Evolutionary conservation across 2,888 invertebrate species (phyloP), one percentile per base, ranked within the genome.

Genomic region (Amblyjoppa proteus): DNA sequence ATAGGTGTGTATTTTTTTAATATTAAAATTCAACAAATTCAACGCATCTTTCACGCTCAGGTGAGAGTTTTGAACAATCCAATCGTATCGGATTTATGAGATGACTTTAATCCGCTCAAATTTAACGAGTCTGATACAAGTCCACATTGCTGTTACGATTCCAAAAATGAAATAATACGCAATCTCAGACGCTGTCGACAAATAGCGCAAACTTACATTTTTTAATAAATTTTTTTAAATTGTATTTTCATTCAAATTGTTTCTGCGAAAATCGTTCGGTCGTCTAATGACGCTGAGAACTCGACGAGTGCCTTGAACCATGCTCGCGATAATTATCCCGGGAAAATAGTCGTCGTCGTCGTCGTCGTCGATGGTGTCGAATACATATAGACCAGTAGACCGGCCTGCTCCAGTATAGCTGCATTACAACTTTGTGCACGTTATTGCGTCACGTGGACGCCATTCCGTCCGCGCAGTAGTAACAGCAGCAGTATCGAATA

Each of bases 381-480:
- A 56, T 31, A 45, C 41, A 45, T 45, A 49, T 61, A 41, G 61
- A 69, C 58, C 68, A 68, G 68, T 68, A 49, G 58, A 56, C 49
- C 45, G 61, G 58, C 58, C 64, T 51, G 76, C 71, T 76, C 66
- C 64, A 28, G 66, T 58, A 82, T 77, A 77, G 45, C 51, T 68
- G 71, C 64, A 64, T 82, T 77, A 66, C 64, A 75, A 75, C 79
- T 79, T 73, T 45, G 76, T 66, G 61, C 58, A 77, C 80, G 76
- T 83, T 71, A 84, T 86, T 87, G 86, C 85, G 81, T 86, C 84
- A 85, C 75, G 61, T 77, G 69, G 73, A 86, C 76, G 73, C 83
- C 81, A 77, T 83, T 86, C 71, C 76, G 56, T 81, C 77, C 56
- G 58, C 75, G 79, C 80, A 61, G 53, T 49, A 45, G 78, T 61